These are phyloP conservation scores for Coregonus sp. DNA, from an alignment of 2,797 vertebrate genomes.

Conservation along the genomic window DNA sequence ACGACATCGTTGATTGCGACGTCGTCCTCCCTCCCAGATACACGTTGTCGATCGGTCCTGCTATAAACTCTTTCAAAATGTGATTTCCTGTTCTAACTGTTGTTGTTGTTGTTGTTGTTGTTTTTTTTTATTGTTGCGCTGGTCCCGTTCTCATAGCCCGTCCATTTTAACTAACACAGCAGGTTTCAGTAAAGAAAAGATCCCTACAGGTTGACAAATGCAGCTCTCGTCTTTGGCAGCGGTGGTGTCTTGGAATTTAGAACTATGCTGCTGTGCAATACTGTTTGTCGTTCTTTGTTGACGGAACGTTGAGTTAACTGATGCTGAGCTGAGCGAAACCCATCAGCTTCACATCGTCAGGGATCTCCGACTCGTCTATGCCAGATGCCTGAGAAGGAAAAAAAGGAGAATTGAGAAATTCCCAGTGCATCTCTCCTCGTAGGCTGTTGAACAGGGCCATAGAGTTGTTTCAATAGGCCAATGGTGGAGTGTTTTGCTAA, in stretches of 20 bases:
- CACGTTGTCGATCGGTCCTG: slow-evolving; percentile 56
- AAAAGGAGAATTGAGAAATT: slow-evolving; percentile 30
- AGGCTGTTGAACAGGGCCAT: background rate
- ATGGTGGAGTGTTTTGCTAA: background rate
- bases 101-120: background rate
- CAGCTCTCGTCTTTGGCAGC: slow-evolving; percentile 87
- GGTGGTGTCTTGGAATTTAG: slow-evolving; percentile 81
- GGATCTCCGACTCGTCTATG: slow-evolving; percentile 91
- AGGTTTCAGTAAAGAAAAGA: slow-evolving; percentile 59
- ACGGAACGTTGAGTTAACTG: slow-evolving; percentile 77
- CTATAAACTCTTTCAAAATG: slow-evolving; percentile 76
- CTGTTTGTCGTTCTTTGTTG: slow-evolving; percentile 63
- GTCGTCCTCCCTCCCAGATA: slow-evolving; percentile 53
- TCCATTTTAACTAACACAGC: slow-evolving; percentile 63
- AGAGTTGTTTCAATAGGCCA: background rate
- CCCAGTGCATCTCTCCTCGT: background rate
- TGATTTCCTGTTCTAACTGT: slow-evolving; percentile 61
- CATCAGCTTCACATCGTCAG: slow-evolving; percentile 91
- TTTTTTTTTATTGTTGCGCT: slow-evolving; percentile 56
- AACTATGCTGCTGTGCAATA: slow-evolving; percentile 71
- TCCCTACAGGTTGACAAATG: slow-evolving; percentile 57
- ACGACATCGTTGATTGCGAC: slow-evolving; percentile 58
- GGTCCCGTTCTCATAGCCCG: slow-evolving; percentile 55
- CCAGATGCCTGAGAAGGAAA: slow-evolving; percentile 84
- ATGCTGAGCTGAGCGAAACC: slow-evolving; percentile 98